These are phyloP conservation scores for Microcebus lehilahytsara DNA, from an alignment of 2,113 vertebrate species.

Conservation along the genomic window DNA sequence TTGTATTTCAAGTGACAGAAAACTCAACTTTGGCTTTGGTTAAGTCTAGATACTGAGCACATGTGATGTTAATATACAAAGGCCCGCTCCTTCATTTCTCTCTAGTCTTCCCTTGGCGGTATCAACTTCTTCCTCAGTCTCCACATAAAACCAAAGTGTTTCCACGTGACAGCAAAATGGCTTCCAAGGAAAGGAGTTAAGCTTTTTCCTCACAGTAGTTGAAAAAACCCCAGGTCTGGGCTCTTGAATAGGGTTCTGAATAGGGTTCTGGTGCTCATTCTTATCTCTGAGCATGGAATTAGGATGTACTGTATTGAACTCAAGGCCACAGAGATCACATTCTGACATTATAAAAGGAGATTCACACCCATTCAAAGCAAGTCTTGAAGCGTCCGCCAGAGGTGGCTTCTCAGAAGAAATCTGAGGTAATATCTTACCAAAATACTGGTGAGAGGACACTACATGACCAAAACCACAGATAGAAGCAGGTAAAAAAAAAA, in stretches of 20 bases:
- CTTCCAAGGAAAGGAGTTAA: neutral
- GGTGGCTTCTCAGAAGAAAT: neutral
- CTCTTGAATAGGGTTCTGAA: neutral
- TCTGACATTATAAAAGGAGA: neutral
- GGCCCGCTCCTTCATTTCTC: neutral
- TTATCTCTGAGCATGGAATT: neutral
- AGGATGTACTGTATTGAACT: neutral
- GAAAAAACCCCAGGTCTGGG: neutral
- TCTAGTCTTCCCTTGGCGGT: neutral
- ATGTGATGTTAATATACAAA: too few relatives aligned
- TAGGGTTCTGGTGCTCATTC: neutral
- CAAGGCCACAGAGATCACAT: neutral
- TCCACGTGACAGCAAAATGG: neutral
- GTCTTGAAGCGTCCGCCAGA: neutral
- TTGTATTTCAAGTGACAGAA: neutral
- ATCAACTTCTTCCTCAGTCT: neutral
- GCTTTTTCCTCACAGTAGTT: neutral
- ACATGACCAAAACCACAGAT: neutral
- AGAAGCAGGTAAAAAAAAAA: neutral
- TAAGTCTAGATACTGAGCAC: neutral
- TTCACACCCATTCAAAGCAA: neutral
- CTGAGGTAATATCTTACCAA: neutral
- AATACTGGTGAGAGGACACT: neutral
- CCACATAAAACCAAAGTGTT: rapidly evolving
- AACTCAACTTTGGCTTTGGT: neutral